These are phyloP conservation scores for Philereme transversata DNA, from an alignment of 2,888 invertebrate species.

Conservation along the genomic window DNA sequence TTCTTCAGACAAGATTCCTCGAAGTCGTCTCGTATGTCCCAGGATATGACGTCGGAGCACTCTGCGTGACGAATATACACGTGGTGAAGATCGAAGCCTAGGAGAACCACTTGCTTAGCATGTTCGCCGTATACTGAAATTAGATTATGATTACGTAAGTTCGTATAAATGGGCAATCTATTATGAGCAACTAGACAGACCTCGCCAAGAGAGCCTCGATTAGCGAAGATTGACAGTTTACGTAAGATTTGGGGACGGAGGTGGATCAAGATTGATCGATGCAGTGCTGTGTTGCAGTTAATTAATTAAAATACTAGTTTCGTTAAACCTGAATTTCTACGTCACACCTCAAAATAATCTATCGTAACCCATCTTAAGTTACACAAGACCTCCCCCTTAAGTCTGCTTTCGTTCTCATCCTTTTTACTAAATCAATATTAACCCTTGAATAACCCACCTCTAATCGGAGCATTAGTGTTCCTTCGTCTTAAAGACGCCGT, in stretches of 20 bases:
- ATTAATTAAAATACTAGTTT: neutral
- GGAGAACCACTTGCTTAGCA: constrained; percentile 54
- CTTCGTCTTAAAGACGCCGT: constrained; percentile 85
- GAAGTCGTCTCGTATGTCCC: constrained; percentile 80
- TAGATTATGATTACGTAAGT: constrained; percentile 1
- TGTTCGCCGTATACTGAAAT: constrained; percentile 62
- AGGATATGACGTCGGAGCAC: constrained; percentile 81
- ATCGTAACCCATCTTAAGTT: too few species aligned
- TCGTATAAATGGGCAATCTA: neutral
- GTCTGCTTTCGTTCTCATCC: constrained; percentile 1
- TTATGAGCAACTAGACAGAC: neutral
- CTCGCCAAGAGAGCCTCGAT: too few species aligned
- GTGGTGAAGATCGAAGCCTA: constrained; percentile 58
- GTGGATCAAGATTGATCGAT: constrained; percentile 14
- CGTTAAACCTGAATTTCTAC: too few species aligned
- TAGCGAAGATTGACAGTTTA: neutral
- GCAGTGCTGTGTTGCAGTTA: neutral
- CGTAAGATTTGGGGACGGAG: constrained; percentile 1
- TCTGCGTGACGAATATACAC: constrained; percentile 82
- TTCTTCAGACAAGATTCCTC: constrained; percentile 67
- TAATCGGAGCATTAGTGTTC: constrained; percentile 76
- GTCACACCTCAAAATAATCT: too few species aligned
- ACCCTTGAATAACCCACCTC: constrained; percentile 43
- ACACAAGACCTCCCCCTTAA: too few species aligned
- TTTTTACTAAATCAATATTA: too few species aligned